Evolutionary conservation across 2,113 vertebrate species (phyloP).

Genomic region (Notarius quadriscutis): DNA sequence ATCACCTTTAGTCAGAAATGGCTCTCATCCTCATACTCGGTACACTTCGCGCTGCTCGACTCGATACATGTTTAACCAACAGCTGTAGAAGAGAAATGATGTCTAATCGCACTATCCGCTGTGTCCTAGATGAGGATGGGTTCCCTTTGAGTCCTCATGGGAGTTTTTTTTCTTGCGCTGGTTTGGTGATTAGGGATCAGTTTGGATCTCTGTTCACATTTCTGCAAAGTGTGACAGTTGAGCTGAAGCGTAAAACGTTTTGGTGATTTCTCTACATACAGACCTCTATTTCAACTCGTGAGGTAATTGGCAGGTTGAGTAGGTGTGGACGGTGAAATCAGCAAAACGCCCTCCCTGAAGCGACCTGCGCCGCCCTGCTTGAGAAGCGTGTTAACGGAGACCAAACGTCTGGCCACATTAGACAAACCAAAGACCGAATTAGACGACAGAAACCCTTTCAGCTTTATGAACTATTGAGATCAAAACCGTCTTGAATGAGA

Average conservation of each 20-base stretch:
- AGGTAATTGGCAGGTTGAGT: neutral
- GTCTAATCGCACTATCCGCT: neutral
- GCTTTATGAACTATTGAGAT: neutral
- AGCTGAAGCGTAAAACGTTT: neutral
- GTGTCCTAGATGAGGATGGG: neutral
- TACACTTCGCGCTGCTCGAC: neutral
- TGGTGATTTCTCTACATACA: neutral
- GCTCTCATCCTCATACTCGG: neutral
- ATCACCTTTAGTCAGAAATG: neutral
- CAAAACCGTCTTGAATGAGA: constrained; percentile 2
- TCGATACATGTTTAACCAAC: no score
- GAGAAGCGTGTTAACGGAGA: neutral
- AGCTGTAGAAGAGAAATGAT: neutral
- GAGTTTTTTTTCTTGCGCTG: neutral
- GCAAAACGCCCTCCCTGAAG: neutral
- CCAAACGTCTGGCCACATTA: neutral
- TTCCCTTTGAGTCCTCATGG: neutral
- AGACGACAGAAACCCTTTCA: neutral
- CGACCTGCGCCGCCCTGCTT: neutral
- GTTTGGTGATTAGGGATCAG: neutral
- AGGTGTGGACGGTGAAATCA: neutral
- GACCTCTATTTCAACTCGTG: neutral
- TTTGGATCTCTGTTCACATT: neutral
- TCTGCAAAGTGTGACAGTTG: neutral
- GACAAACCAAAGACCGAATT: neutral